phyloP scores from a whole-genome alignment of 2,113 vertebrate species.

The Egretta garzetta region DNA sequence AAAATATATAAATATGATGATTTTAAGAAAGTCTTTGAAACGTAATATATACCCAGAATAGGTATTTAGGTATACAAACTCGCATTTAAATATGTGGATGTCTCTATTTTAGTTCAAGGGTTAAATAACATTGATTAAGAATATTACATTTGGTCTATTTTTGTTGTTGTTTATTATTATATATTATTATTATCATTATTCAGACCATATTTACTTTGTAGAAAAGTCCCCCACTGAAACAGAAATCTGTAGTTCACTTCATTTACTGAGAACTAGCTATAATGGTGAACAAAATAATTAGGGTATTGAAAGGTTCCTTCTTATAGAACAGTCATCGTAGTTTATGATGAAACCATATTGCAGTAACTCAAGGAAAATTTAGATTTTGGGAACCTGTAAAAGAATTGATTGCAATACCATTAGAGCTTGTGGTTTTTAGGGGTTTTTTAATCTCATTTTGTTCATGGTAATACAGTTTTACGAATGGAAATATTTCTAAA shows the following conservation, averaged over 20 bases:
- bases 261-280: background rate
- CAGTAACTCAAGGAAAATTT: background rate
- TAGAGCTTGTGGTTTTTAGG: background rate
- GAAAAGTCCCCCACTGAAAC: background rate
- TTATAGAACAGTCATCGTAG: background rate
- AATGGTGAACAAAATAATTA: background rate
- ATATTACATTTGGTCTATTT: background rate
- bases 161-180: background rate
- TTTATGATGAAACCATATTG: background rate
- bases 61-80: background rate
- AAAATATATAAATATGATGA: background rate
- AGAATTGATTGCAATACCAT: background rate
- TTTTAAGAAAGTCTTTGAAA: background rate
- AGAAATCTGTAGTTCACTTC: background rate
- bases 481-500: background rate
- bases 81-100: background rate
- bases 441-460: background rate
- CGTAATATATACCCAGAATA: fast-evolving
- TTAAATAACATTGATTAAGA: background rate
- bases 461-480: background rate
- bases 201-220: background rate
- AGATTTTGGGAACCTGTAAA: background rate
- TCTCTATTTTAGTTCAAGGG: background rate
- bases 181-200: background rate
- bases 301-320: background rate